Base-by-base conservation (phyloP, 2,113 vertebrate species). In the Dipodomys stephensi region DNA sequence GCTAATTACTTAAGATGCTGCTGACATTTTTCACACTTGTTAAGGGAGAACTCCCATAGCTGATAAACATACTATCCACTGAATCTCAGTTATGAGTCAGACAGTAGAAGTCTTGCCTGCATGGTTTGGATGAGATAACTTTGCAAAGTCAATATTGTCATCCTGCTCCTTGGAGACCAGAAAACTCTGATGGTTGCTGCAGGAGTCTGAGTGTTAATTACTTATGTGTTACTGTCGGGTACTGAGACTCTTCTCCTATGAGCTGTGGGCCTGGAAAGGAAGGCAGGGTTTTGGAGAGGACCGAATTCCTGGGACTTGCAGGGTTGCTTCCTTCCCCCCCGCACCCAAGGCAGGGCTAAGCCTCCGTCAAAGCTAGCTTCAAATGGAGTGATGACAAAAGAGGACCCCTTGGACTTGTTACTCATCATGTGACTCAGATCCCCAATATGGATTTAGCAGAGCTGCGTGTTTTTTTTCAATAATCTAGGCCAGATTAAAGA, bases 381-480 rank as follows among this genome's bases (percentile, higher is more conserved):
- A 71, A 85, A 91, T 85, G 81, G 74, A 93, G 62, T n/a, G 49
- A 95, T 80, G 81, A 88, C 73, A 65, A 76, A 91, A 74, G 20
- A 53, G 11, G 28, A 32, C 78, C 8, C 20, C 78, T 94, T 83
- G 87, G 62, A 72, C 69, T 76, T 35, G 91, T 90, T 30, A 77
- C 81, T 87, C 71, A 77, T 92, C 87, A 67, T 6, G 77, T 84
- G 89, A 97, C 86, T 65, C 64, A 74, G 96, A 94, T 92, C 72
- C 83, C 97, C 94, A 94, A 19, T 95, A 27, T 71, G 94, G 82
- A 94, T 97, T 97, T 93, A 97, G 96, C 94, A 94, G 96, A 98
- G 97, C 72, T 97, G 93, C 35, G 65, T 87, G 12, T 57, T 57
- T 57, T 57, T 97, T 95, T 87, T 88, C 96, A 94, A 94, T 92